Conservation (phyloP, 2,888 invertebrate species). For the Cyrtodaria siliqua region DNA sequence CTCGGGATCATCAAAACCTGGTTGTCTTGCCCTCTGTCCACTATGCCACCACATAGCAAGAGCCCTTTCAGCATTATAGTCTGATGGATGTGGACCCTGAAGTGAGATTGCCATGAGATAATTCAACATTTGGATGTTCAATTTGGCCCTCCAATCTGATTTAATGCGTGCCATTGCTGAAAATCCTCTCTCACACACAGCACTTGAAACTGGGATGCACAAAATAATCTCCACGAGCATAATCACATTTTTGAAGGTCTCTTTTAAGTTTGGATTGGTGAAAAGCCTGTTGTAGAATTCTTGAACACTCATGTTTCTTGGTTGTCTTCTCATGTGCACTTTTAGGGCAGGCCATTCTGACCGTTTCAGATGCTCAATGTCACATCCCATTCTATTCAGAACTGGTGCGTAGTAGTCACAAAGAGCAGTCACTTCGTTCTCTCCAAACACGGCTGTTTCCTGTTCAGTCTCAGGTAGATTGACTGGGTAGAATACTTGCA, state of each 20-base stretch:
- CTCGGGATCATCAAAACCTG: conserved; percentile 51
- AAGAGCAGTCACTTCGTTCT: conserved; percentile 6
- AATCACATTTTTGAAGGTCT: conserved; percentile 22
- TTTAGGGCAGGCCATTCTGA: conserved; percentile 43
- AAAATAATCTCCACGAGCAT: conserved; percentile 52
- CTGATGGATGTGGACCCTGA: conserved; percentile 28
- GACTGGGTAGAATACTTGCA: conserved; percentile 56
- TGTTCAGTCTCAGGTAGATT: conserved; percentile 43
- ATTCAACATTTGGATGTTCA: conserved; percentile 48
- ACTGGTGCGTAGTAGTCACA: conserved; percentile 26
- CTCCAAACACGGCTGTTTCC: conserved; percentile 27
- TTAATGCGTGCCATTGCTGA: conserved; percentile 58
- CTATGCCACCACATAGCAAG: conserved; percentile 56
- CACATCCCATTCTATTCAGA: conserved; percentile 33
- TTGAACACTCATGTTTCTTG: conserved; percentile 1
- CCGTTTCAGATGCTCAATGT: conserved; percentile 18
- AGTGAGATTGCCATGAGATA: conserved; percentile 50
- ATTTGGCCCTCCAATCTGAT: conserved; percentile 56
- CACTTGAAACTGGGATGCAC: conserved; percentile 29
- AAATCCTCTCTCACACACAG: conserved; percentile 62
- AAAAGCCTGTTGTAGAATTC: conserved; percentile 23
- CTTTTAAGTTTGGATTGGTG: conserved; percentile 17
- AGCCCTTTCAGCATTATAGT: conserved; percentile 45
- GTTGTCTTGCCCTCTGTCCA: conserved; percentile 46
- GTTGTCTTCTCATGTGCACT: conserved; percentile 24